phyloP scores from a whole-genome alignment of 2,888 invertebrate genomes.

The Xestia c-nigrum region DNA sequence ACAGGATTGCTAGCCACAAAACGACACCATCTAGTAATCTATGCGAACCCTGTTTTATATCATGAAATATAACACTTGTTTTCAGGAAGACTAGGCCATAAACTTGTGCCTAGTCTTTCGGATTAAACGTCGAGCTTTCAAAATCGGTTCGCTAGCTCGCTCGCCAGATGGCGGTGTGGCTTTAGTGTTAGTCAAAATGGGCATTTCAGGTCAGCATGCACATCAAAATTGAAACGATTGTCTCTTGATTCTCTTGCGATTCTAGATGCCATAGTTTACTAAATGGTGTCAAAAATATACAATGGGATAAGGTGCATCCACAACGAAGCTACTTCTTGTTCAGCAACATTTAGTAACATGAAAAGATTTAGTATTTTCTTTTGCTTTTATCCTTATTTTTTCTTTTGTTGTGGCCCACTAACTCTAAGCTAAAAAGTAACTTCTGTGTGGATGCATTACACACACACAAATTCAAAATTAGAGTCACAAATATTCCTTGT shows the following conservation, averaged over 20 bases:
- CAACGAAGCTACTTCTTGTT: not conserved
- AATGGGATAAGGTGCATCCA: not conserved
- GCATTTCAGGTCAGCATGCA: not conserved
- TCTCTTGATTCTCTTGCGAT: not conserved
- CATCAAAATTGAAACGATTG: not conserved
- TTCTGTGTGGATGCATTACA: not conserved
- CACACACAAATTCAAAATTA: slow-evolving; percentile 39
- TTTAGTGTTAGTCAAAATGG: not conserved
- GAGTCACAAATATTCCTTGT: slow-evolving; percentile 26
- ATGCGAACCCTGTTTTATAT: too few species aligned
- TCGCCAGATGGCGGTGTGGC: not conserved
- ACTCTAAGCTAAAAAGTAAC: not conserved
- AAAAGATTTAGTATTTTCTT: not conserved
- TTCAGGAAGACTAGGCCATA: too few species aligned
- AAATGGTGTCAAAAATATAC: not conserved
- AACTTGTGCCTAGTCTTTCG: too few species aligned
- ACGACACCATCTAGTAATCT: too few species aligned
- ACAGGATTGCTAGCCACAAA: slow-evolving; percentile 3
- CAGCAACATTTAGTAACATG: not conserved
- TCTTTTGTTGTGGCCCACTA: not conserved
- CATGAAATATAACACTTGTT: too few species aligned
- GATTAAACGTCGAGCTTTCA: too few species aligned
- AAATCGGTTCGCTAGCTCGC: too few species aligned
- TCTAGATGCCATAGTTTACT: not conserved
- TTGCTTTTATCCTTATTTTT: not conserved